Percentiles rank a stretch among this genome's conserved stretches.
phyloP scores from a whole-genome alignment of 1,140 invertebrate species.

The Aphaenogaster rudis region DNA sequence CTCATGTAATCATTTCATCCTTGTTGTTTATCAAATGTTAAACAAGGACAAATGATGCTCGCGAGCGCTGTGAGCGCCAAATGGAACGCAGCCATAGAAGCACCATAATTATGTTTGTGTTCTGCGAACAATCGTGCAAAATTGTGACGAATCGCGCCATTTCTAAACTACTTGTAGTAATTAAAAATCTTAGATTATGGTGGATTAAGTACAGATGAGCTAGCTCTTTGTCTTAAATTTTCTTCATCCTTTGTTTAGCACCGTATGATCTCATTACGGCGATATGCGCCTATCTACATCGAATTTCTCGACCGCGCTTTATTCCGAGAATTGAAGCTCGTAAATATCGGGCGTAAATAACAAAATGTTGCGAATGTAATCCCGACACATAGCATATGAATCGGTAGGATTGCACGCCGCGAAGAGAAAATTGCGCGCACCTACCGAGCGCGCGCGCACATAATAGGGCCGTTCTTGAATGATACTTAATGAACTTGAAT shows the following conservation, averaged over 20 bases:
- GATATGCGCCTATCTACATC: neutral
- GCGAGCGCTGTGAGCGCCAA: no score
- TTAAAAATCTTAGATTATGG: neutral
- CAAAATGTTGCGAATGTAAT: slow-evolving; percentile 39
- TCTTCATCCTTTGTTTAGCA: neutral
- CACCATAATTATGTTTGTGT: neutral
- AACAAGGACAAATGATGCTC: no score
- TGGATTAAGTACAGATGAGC: neutral
- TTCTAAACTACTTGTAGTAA: neutral
- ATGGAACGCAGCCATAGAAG: neutral
- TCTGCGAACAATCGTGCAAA: neutral
- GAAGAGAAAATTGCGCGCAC: slow-evolving; percentile 44
- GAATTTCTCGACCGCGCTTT: neutral
- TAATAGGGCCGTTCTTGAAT: slow-evolving; percentile 58
- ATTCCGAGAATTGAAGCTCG: neutral
- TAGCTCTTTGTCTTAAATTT: neutral
- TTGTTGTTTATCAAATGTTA: no score
- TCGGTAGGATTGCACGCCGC: neutral
- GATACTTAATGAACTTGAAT: slow-evolving; percentile 67
- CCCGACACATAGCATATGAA: neutral
- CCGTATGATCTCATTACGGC: neutral
- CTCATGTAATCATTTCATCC: no score
- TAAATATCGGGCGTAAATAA: slow-evolving; percentile 39
- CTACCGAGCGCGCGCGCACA: neutral
- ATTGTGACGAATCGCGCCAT: neutral